Evolutionary conservation across 2,113 vertebrate species (phyloP).

Genomic region (Physeter macrocephalus): DNA sequence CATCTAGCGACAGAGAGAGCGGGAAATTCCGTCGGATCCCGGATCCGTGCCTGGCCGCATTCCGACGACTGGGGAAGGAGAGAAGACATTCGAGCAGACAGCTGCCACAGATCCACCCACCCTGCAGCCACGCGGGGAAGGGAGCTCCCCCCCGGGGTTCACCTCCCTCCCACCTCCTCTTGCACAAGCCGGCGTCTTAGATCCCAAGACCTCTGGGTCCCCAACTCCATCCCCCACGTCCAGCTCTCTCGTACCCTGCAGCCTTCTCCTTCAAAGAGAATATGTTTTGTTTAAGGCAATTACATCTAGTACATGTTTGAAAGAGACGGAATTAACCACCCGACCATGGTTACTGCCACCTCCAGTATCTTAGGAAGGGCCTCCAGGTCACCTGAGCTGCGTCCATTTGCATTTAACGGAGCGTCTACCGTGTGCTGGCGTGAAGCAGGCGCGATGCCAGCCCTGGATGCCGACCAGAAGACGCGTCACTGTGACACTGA

Average conservation of each 20-base stretch:
- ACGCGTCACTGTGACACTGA: background rate
- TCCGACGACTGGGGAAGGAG: background rate
- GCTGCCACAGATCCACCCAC: background rate
- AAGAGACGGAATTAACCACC: background rate
- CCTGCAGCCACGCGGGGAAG: background rate
- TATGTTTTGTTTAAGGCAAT: background rate
- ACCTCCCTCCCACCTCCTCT: background rate
- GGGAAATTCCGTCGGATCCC: background rate
- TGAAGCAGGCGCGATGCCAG: background rate
- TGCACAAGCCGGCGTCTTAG: rapidly evolving
- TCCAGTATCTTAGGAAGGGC: background rate
- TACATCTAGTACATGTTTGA: background rate
- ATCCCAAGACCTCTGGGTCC: background rate
- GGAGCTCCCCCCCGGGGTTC: rapidly evolving
- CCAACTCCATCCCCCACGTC: background rate
- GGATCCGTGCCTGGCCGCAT: background rate
- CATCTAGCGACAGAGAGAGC: background rate
- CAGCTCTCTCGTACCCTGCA: background rate
- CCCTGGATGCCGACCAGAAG: background rate
- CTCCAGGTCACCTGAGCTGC: background rate
- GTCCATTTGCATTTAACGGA: background rate
- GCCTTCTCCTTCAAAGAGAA: background rate
- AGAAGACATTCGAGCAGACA: background rate
- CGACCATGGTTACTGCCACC: background rate
- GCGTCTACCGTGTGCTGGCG: no score